These are phyloP conservation scores for Danionella dracula DNA, from an alignment of 2,797 vertebrate species.

Conservation along the genomic window DNA sequence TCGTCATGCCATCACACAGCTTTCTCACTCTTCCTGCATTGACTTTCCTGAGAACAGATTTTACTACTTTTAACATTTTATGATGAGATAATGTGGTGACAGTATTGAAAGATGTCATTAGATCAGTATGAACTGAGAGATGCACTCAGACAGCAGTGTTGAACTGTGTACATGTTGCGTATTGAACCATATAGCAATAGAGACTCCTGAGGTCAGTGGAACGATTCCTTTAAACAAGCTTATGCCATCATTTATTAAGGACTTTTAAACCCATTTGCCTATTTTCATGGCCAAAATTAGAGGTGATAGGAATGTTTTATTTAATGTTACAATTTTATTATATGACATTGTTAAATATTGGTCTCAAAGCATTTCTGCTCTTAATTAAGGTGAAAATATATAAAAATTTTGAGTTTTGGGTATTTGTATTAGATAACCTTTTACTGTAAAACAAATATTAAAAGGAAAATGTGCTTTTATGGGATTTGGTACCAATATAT, in stretches of 20 bases:
- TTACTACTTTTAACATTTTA: not conserved
- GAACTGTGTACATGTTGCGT: not conserved
- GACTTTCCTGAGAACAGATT: not conserved
- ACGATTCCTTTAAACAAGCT: too few species aligned
- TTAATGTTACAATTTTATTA: not conserved
- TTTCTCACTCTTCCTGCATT: not conserved
- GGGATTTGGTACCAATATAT: conserved; percentile 8
- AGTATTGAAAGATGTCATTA: not conserved
- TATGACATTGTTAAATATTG: not conserved
- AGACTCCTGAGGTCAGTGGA: too few species aligned
- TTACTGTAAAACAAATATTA: not conserved
- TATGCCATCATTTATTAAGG: too few species aligned
- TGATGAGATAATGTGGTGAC: not conserved
- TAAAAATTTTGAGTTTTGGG: conserved; percentile 9
- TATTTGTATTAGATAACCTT: conserved; percentile 7
- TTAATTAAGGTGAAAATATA: too few species aligned
- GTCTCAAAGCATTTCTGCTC: not conserved
- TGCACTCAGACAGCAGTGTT: conserved; percentile 9
- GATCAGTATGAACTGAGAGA: conserved; percentile 6
- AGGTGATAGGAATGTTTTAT: not conserved
- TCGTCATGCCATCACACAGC: not conserved
- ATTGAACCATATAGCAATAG: conserved; percentile 13
- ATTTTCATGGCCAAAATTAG: not conserved
- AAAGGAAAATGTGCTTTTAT: not conserved
- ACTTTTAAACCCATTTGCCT: conserved; percentile 1